phyloP scores from a whole-genome alignment of 2,797 vertebrate genomes.

The Argya squamiceps region DNA sequence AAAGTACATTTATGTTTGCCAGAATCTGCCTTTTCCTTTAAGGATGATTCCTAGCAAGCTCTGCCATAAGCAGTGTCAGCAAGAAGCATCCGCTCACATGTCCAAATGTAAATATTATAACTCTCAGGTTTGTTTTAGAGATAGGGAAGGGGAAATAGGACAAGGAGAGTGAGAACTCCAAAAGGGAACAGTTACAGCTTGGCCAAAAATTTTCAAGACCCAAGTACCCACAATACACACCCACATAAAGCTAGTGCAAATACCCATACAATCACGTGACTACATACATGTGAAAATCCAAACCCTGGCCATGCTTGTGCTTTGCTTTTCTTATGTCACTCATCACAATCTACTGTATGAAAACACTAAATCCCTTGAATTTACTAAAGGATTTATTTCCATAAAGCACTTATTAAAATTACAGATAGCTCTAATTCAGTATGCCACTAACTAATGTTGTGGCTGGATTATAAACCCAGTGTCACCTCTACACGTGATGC shows the following conservation, averaged over 20 bases:
- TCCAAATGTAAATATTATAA: background rate
- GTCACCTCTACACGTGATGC: constrained; percentile 50
- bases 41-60: background rate
- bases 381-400: constrained; percentile 57
- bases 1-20: background rate
- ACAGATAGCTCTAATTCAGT: constrained; percentile 53
- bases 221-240: background rate
- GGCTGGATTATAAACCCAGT: constrained; percentile 60
- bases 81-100: background rate
- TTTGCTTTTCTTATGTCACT: background rate
- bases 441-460: constrained; percentile 32
- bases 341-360: background rate
- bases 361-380: background rate
- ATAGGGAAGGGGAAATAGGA: accelerated
- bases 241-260: background rate
- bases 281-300: background rate
- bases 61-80: background rate
- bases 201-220: background rate
- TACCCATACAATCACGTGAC: background rate
- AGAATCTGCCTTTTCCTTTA: background rate
- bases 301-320: background rate
- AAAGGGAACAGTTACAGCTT: background rate
- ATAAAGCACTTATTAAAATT: constrained; percentile 68
- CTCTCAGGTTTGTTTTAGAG: background rate
- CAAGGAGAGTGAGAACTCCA: accelerated